These are phyloP conservation scores for Athrips mouffetella DNA, from an alignment of 2,888 invertebrate species.

Conservation along the genomic window DNA sequence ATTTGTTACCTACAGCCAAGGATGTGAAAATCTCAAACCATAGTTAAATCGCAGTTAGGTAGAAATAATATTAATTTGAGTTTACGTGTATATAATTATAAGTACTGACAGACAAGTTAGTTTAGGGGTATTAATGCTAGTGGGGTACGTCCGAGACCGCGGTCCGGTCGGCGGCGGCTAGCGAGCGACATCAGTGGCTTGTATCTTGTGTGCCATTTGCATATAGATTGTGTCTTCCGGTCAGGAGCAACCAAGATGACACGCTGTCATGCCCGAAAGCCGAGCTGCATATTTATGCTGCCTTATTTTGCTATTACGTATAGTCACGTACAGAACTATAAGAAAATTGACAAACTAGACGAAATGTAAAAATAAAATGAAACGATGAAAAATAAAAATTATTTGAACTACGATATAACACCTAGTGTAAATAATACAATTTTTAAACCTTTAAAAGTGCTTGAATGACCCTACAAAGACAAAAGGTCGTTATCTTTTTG, in stretches of 20 bases:
- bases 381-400: neutral
- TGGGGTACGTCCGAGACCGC: slow-evolving; percentile 37
- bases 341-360: too few relatives aligned
- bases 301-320: slow-evolving; percentile 13
- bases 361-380: neutral
- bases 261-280: slow-evolving; percentile 48
- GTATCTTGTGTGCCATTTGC: slow-evolving; percentile 73
- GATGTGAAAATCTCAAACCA: too few relatives aligned
- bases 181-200: slow-evolving; percentile 60
- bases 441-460: neutral
- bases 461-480: neutral
- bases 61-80: too few relatives aligned
- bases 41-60: too few relatives aligned
- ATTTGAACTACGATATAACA: neutral
- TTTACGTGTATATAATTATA: too few relatives aligned
- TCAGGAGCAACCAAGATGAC: slow-evolving; percentile 65
- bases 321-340: too few relatives aligned
- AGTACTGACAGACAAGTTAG: slow-evolving; percentile 47
- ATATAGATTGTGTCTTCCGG: slow-evolving; percentile 79
- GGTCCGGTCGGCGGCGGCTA: slow-evolving; percentile 30
- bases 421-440: neutral
- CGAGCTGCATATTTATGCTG: slow-evolving; percentile 46
- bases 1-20: too few relatives aligned
- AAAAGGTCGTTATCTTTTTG: neutral
- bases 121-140: slow-evolving; percentile 65